Evolutionary conservation across 2,113 vertebrate species (phyloP), one percentile per base, ranked within the genome.

Genomic region (Sporophila hypoxantha): DNA sequence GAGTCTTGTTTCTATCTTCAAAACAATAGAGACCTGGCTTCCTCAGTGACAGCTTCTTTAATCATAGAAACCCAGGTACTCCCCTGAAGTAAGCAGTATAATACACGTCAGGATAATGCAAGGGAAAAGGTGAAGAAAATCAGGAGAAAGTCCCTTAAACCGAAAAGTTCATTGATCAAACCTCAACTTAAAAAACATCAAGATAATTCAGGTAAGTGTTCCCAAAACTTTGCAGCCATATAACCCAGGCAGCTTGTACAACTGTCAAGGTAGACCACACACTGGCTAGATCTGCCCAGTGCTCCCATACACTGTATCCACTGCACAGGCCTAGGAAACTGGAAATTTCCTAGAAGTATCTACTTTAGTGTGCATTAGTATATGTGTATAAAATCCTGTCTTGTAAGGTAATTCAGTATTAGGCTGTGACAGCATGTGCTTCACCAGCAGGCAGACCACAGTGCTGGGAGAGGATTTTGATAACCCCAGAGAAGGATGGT

Each of bases 391-490:
- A 85, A 74, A 22, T 3, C 42, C 17, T 15, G 5, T 12, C 7
- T 49, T 41, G 14, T 23, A 59, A 42, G 15, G 49, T 23, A 65
- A 69, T 36, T 82, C 66, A 36, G 49, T 20, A 18, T 44, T 29
- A 42, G 49, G 37, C 62, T 4, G 2, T 17, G 29, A 53, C 20
- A 67, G 36, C 0, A 0, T 5, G 49, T 11, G 11, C 56, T 18
- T 73, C 25, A 22, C 44, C 2, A 0, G 57, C 64, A 75, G 37
- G 37, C 46, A 57, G 68, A 36, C 67, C 52, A 17, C 4, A 0
- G 36, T 16, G 52, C 46, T 62, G 34, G 52, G 11, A 66, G 10
- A 36, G 41, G 46, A 52, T 59, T 65, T 30, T 44, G 69, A 26
- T 34, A 60, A 55, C 17, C 42, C n/a, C 47, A 14, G 56, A 29